A percentile compares a stretch with the other conserved stretches of the same genome.
These are phyloP conservation scores for Phoebastria nigripes DNA, from an alignment of 2,797 vertebrate genomes.

Conservation along the genomic window DNA sequence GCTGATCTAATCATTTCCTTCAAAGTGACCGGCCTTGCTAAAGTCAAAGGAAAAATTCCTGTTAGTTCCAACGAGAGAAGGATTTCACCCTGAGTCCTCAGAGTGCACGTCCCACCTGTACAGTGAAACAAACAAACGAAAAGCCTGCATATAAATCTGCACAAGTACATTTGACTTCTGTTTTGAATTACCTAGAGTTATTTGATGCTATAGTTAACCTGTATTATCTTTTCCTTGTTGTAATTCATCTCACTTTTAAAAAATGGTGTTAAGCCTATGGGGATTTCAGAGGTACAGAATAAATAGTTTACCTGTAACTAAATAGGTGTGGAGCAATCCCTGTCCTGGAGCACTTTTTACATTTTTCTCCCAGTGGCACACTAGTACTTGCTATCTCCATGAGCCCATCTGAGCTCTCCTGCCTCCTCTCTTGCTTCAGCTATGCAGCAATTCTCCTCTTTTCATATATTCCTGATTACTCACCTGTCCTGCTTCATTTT, in stretches of 20 bases:
- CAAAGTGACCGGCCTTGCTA: neutral
- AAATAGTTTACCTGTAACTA: neutral
- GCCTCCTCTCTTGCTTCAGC: neutral
- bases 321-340: neutral
- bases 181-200: neutral
- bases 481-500: neutral
- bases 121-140: neutral
- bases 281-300: neutral
- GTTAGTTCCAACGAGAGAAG: neutral
- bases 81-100: neutral
- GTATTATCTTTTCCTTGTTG: rapidly evolving
- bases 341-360: neutral
- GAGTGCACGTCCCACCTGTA: too few species aligned
- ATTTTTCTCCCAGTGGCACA: neutral
- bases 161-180: rapidly evolving
- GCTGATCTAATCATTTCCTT: constrained; percentile 3
- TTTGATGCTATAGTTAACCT: neutral
- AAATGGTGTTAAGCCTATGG: rapidly evolving
- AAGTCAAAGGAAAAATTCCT: neutral
- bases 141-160: neutral
- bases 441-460: neutral
- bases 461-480: neutral
- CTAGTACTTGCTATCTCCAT: rapidly evolving
- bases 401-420: neutral
- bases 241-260: neutral